Evolutionary conservation across 2,888 invertebrate species (phyloP), one percentile per base, ranked within the genome.

Genomic region (Drosophila macrospina): DNA sequence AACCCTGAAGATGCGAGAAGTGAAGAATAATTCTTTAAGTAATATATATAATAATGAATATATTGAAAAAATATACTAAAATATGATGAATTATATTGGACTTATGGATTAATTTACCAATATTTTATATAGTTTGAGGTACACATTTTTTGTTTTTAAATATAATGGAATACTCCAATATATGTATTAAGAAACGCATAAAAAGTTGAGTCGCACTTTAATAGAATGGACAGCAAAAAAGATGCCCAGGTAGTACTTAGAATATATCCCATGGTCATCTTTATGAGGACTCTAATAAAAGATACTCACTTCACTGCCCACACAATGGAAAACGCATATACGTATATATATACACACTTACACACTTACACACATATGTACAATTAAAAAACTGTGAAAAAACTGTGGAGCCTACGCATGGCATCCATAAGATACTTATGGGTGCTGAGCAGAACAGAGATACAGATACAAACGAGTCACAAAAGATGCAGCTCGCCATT

Each of bases 401-500:
- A n/a, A 48, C 20, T 24, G 59, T 16, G 26, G 39, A 67, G 67
- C 78, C 78, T 68, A 77, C 78, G 74, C 73, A 78, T 13, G 10
- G 34, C 34, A 57, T 52, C n/a, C 41, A 67, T 20, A 60, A 72
- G 62, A 72, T 47, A 50, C 4, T 47, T 56, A 32, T 48, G 48
- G 62, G 54, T 54, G 59, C 65, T 30, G 42, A 44, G 51, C 52
- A 56, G 36, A 42, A 52, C 32, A 39, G 15, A 55, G 55, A 32
- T 37, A 61, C 60, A 62, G 47, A 47, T 34, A 44, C 54, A 37
- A 50, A 67, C 56, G 45, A 56, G 50, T 34, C 57, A 60, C n/a
- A 73, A 34, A 45, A 68, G 73, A 63, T 68, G 74, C 63, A 68
- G 50, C 56, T 44, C 69, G 68, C 74, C 71, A 74, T 71, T 68